Evolutionary conservation across 2,797 vertebrate species (phyloP).

Genomic region (Clamator glandarius): DNA sequence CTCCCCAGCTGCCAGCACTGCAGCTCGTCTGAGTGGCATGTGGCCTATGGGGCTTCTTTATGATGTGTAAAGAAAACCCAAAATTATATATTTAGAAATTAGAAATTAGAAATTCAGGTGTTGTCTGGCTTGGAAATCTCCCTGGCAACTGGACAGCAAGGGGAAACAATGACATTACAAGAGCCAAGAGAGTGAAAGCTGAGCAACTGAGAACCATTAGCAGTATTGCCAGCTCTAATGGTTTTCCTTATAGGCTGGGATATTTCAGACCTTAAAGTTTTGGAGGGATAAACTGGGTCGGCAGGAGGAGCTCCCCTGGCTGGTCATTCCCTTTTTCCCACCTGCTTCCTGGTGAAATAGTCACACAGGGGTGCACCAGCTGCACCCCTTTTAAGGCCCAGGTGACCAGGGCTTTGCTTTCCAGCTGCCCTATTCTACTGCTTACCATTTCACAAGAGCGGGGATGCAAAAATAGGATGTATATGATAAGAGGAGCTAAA

Average conservation of each 20-base stretch:
- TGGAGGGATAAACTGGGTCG: not conserved
- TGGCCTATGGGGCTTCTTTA: not conserved
- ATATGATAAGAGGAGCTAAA: not conserved
- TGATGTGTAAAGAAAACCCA: not conserved
- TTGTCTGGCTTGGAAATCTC: not conserved
- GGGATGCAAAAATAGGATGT: not conserved
- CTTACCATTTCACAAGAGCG: not conserved
- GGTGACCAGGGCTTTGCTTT: not conserved
- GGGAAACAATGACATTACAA: not conserved
- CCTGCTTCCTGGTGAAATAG: not conserved
- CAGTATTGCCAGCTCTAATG: not conserved
- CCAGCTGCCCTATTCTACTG: not conserved
- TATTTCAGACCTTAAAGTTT: not conserved
- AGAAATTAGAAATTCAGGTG: slow-evolving; percentile 3
- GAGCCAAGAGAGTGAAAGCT: not conserved
- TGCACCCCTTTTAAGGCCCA: not conserved
- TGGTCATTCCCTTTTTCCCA: not conserved
- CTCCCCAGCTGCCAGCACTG: not conserved
- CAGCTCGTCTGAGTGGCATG: not conserved
- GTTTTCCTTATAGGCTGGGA: not conserved
- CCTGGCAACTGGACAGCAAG: not conserved
- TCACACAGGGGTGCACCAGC: not conserved
- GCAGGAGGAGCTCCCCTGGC: not conserved
- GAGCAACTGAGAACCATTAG: not conserved
- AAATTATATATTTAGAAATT: slow-evolving; percentile 9